Evolutionary conservation across 2,113 vertebrate species (phyloP), one percentile per base, ranked within the genome.

Genomic region (Toxostoma redivivum): DNA sequence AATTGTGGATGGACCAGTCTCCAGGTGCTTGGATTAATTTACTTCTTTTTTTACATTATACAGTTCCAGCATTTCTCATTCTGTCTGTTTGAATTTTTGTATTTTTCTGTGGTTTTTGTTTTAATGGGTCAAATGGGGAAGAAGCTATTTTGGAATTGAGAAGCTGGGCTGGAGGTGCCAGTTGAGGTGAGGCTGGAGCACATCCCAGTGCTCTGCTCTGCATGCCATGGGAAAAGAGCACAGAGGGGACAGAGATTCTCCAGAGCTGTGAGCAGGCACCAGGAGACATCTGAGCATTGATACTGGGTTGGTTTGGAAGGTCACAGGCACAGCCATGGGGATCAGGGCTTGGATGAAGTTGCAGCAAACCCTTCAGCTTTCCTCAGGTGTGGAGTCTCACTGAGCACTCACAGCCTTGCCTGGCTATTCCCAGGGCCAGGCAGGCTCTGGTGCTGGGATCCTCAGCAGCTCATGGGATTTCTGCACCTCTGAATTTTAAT

Each of bases 191-290:
- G 50, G 53, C 62, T 57, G 85, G 86, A 61, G 38, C 11, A 2
- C 15, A 27, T 61, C 58, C 74, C 57, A 4, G 51, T 27, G 85
- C 53, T 33, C 15, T 28, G 66, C 66, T 51, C 37, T 30, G 71
- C 6, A 1, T 38, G 51, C 69, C 0, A 0, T 7, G 31, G 14
- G 53, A 16, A 50, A 70, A n/a, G 42, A 24, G 65, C 2, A 5
- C 25, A 54, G 56, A n/a, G 86, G 38, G 69, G 27, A 38, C 50
- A 27, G 1, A 1, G 60, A 2, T 42, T 14, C 22, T 53, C 54
- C 81, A 23, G 67, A 31, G 60, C 3, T 66, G 53, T 10, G 73
- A 70, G 45, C 54, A n/a, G 85, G 42, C 51, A 28, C 2, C 0
- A 25, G 77, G 54, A 66, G 65, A 16, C 38, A n/a, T 13, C 65